Conservation (phyloP, 2,113 vertebrate species). For the Lanius ludovicianus region DNA sequence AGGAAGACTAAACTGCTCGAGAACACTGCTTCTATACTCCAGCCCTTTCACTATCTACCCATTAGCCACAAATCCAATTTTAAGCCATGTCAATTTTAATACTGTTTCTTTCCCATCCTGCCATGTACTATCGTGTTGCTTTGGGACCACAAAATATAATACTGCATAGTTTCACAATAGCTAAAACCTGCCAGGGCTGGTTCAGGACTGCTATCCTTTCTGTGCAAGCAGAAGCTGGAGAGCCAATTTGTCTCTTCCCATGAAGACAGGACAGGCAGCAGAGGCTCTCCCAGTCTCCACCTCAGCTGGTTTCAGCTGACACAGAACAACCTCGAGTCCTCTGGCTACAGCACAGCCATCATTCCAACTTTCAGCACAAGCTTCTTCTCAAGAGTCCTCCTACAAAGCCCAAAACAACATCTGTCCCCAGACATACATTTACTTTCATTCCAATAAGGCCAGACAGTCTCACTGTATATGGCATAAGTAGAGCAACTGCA, state of each 20-base stretch:
- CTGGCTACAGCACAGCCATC: background rate
- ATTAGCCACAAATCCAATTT: background rate
- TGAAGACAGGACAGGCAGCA: background rate
- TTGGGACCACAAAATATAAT: background rate
- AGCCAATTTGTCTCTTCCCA: background rate
- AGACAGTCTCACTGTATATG: background rate
- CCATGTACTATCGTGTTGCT: background rate
- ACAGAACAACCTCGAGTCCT: background rate
- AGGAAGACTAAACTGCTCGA: background rate
- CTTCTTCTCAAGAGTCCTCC: background rate
- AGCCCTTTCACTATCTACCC: background rate
- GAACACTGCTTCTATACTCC: background rate
- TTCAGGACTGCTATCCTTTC: background rate
- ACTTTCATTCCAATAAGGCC: background rate
- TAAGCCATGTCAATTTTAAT: background rate
- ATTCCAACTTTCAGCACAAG: background rate
- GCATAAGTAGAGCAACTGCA: background rate
- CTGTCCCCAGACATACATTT: background rate
- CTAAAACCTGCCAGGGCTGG: background rate
- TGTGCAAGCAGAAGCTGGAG: background rate
- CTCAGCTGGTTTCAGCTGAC: background rate
- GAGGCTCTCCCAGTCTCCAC: background rate
- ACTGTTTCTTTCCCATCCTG: background rate
- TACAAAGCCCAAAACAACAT: background rate
- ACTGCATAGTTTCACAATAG: background rate